phyloP scores from a whole-genome alignment of 2,888 invertebrate species.

The Patella pellucida region DNA sequence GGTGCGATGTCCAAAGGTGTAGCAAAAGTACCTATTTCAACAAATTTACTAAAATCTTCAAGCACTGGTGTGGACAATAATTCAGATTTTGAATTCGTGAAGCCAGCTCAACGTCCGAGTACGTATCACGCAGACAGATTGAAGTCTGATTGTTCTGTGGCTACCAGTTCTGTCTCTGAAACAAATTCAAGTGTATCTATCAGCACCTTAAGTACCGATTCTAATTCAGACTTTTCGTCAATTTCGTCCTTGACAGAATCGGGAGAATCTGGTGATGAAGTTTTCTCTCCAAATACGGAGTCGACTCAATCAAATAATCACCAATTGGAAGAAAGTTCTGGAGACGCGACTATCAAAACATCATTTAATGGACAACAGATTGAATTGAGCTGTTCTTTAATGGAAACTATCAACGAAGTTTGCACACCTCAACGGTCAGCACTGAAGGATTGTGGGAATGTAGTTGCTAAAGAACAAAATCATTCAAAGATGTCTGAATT shows the following conservation, averaged over 20 bases:
- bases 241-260: constrained; percentile 2
- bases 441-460: constrained; percentile 25
- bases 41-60: constrained; percentile 52
- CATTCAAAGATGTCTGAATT: not conserved
- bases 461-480: constrained; percentile 5
- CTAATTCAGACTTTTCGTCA: not conserved
- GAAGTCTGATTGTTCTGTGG: not conserved
- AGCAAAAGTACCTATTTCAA: constrained; percentile 54
- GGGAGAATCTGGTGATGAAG: constrained; percentile 7
- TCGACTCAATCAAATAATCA: not conserved
- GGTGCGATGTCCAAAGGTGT: constrained; percentile 30
- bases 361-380: constrained; percentile 31
- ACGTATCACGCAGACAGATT: constrained; percentile 34
- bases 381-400: constrained; percentile 41
- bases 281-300: not conserved
- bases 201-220: not conserved
- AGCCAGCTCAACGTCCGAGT: constrained; percentile 44
- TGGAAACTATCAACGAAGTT: constrained; percentile 47
- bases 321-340: not conserved
- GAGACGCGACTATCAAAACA: constrained; percentile 8
- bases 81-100: constrained; percentile 13
- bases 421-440: constrained; percentile 44
- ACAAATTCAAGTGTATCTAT: not conserved
- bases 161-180: not conserved
- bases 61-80: constrained; percentile 28